Conservation (phyloP, 1,140 invertebrate genomes). For the Pararge aegeria region DNA sequence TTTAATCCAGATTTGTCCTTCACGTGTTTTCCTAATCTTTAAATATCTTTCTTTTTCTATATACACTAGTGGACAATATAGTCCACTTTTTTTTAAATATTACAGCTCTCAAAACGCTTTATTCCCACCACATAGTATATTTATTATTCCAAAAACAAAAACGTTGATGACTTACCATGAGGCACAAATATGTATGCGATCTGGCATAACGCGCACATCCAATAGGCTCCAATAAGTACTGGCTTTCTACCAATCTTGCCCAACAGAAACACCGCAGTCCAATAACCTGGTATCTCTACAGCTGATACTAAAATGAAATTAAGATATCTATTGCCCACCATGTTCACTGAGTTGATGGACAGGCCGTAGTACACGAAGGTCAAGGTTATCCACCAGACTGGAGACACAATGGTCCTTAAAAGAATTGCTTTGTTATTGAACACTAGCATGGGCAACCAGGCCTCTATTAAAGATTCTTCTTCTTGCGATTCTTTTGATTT, state of each 20-base stretch:
- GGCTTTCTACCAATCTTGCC: constrained; percentile 67
- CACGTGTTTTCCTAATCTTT: no score
- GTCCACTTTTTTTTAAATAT: no score
- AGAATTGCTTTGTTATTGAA: constrained; percentile 80
- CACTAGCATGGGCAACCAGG: constrained; percentile 75
- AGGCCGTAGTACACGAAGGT: constrained; percentile 85
- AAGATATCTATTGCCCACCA: constrained; percentile 83
- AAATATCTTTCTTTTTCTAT: no score
- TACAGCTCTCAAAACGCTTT: no score
- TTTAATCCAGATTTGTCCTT: no score
- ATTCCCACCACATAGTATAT: no score
- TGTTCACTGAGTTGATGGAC: constrained; percentile 83
- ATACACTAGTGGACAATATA: no score
- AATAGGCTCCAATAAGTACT: constrained; percentile 86
- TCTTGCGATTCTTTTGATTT: constrained; percentile 36
- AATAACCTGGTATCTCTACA: constrained; percentile 86
- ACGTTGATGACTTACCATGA: constrained; percentile 54
- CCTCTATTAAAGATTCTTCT: constrained; percentile 29
- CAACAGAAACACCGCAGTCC: constrained; percentile 70
- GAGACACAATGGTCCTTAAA: constrained; percentile 82
- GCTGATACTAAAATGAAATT: constrained; percentile 84
- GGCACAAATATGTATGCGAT: constrained; percentile 85
- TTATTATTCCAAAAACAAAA: neutral
- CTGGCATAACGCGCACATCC: constrained; percentile 84
- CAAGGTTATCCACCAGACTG: constrained; percentile 85